These are phyloP conservation scores for Globodera ellingtonae DNA, from an alignment of 1,140 invertebrate species.

Conservation along the genomic window DNA sequence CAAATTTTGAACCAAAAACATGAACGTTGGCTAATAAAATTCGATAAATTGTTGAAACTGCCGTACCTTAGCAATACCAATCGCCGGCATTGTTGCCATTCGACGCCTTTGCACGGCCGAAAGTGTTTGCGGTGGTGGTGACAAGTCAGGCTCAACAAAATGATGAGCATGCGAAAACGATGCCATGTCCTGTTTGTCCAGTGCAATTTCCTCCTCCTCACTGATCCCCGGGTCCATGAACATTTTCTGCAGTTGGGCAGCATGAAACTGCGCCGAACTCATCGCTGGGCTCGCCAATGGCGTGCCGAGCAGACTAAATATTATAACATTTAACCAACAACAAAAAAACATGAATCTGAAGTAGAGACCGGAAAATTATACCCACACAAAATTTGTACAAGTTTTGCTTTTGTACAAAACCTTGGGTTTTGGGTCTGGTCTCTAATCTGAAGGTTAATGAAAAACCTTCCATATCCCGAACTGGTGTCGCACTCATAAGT, in stretches of 20 bases:
- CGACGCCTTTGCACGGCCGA: neutral
- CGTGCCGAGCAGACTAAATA: constrained; percentile 3
- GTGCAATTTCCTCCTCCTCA: constrained; percentile 16
- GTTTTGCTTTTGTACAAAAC: too few relatives aligned
- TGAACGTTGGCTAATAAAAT: neutral
- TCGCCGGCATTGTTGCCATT: constrained; percentile 1
- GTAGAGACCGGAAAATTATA: too few relatives aligned
- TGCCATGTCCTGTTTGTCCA: neutral
- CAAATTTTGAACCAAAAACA: too few relatives aligned
- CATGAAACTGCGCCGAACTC: constrained; percentile 27
- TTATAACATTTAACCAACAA: too few relatives aligned
- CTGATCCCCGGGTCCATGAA: constrained; percentile 35
- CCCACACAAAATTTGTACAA: too few relatives aligned
- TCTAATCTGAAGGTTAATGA: too few relatives aligned
- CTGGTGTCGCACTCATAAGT: constrained; percentile 46
- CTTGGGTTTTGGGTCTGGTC: too few relatives aligned
- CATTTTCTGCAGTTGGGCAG: constrained; percentile 42
- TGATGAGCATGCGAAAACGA: neutral
- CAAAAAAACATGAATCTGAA: too few relatives aligned
- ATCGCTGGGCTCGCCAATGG: constrained; percentile 33
- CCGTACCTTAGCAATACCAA: too few relatives aligned
- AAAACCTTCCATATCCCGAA: constrained; percentile 47
- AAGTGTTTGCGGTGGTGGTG: neutral
- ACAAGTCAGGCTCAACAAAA: constrained; percentile 5
- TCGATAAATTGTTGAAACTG: neutral